Base-by-base conservation (phyloP, 1,140 invertebrate species). In the Rhynchophorus ferrugineus region DNA sequence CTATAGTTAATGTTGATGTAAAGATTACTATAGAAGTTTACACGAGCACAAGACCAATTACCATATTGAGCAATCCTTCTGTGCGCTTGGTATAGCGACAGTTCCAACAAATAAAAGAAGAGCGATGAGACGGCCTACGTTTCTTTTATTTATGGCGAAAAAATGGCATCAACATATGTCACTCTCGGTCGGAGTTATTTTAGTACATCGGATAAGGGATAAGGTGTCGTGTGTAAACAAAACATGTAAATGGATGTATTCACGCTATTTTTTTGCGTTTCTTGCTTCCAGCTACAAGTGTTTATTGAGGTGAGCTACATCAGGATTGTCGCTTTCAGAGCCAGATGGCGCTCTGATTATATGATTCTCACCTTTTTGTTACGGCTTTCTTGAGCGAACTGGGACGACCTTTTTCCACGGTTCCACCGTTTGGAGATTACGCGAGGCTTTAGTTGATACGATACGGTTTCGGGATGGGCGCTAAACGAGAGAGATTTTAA, bases 191-290 rank as follows among this genome's bases (percentile, higher is more conserved):
- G 34, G 43, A 44, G 43, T 52, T 45, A 52, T 52, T 45, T 45
- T 52, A 20, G 14, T 39, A 38, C 7, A 39, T 19, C 39, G 36
- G 42, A 51, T 51, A 51, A 44, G 17, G 42, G 49, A 13, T 20
- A 17, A n/a, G 44, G 36, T 37, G 37, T 24, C 20, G 22, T 39
- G 34, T 45, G 49, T 45, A 44, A 52, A 52, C 49, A 52, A 52
- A 52, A 52, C 49, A 52, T 52, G 43, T 44, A 52, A 52, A 52
- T 52, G 49, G 39, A 29, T 42, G 34, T 35, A 45, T 52, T 52
- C 49, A 45, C 42, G 39, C 33, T 45, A 29, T 33, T 52, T 52
- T 29, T 45, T 34, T 42, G 24, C 36, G 36, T 51, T 17, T 38
- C 33, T 35, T 50, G 37, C 13, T 20, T 29, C 20, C 37, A 45